These are phyloP conservation scores for Pseudomyrmex sp. DNA, from an alignment of 1,140 invertebrate species.

Conservation along the genomic window DNA sequence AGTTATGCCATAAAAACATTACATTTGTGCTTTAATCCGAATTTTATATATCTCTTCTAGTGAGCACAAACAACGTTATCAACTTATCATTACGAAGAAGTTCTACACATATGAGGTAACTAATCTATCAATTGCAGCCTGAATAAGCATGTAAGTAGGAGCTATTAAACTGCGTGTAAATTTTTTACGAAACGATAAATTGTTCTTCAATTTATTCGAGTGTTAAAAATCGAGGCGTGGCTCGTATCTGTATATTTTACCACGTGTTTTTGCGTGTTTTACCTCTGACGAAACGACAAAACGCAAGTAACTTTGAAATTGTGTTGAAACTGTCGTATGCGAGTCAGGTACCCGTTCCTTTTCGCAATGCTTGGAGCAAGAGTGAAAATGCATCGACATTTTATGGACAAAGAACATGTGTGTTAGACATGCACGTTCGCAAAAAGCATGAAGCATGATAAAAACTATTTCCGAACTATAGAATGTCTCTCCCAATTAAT, in stretches of 20 bases:
- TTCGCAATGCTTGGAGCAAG: slow-evolving; percentile 53
- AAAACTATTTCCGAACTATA: neutral
- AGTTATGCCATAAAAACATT: too few relatives aligned
- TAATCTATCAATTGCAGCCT: neutral
- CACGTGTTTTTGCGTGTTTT: neutral
- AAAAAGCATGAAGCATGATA: neutral
- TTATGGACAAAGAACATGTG: neutral
- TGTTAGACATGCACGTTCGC: neutral
- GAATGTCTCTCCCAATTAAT: neutral
- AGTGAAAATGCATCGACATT: slow-evolving; percentile 60
- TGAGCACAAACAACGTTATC: slow-evolving; percentile 8
- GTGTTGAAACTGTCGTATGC: slow-evolving; percentile 53
- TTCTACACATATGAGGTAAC: neutral
- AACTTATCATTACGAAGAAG: slow-evolving; percentile 16
- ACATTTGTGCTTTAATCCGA: neutral
- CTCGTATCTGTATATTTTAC: neutral
- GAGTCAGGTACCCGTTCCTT: slow-evolving; percentile 25
- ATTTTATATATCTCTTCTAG: neutral
- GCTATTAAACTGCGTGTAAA: neutral
- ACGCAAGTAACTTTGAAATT: slow-evolving; percentile 47
- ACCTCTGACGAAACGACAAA: slow-evolving; percentile 33
- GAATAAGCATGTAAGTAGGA: neutral
- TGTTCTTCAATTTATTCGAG: neutral
- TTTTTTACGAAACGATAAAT: neutral
- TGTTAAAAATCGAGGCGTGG: neutral